Base-by-base conservation (phyloP, 2,888 invertebrate species). In the Tetropium fuscum region DNA sequence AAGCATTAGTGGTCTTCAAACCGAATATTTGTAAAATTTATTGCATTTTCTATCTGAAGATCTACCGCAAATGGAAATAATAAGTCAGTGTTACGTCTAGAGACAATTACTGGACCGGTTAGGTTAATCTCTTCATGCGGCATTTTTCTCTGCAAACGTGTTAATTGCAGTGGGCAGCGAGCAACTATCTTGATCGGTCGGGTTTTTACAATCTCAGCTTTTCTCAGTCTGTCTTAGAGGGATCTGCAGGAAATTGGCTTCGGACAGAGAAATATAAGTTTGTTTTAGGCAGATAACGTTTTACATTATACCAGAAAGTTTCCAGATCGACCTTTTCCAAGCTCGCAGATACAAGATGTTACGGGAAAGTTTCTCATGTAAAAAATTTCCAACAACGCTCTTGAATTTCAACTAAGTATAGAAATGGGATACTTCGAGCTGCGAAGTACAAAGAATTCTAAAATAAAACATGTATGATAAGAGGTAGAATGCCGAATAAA, bases 251-350 rank as follows among this genome's bases (percentile, higher is more conserved):
- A 75, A 76, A 76, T 76, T 76, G 76, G 74, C 75, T 74, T 62
- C 65, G 69, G 73, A 74, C 74, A 73, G 76, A 74, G 73, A 74
- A 72, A 75, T 75, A 75, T 75, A 76, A 76, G 75, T 76, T 76
- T 76, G 74, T 74, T 74, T 73, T 74, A 76, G 73, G 70, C 73
- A 71, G 76, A 75, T 75, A 76, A 74, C 72, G 58, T 66, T 64
- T 55, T 48, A 74, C 74, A 75, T 77, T 77, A 74, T 73, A 73
- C 72, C 66, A 62, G 64, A 71, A 74, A 73, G 69, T 73, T 72
- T 73, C 65, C 68, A 60, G 63, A 70, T 64, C 69, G 69, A 69
- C 69, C 68, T 69, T 60, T 60, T 66, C 61, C 53, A 60, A 58
- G 51, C 60, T 60, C 55, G 60, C 58, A 65, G 71, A 70, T 74